Conservation (phyloP, 2,113 vertebrate genomes). For the Morphnarchus princeps region DNA sequence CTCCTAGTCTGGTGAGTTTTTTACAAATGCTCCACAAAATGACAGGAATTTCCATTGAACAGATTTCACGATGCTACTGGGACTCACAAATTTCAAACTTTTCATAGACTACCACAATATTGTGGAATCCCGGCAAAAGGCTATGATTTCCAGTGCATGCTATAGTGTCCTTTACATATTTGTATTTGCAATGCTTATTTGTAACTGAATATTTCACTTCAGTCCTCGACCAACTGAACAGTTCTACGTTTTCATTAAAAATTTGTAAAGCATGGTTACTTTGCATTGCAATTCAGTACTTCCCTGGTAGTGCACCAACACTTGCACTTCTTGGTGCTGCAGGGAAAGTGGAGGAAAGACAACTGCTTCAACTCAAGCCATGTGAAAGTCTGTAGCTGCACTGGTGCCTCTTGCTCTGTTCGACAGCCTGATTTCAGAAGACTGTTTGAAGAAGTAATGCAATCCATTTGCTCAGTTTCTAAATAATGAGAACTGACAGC, state of each 20-base stretch:
- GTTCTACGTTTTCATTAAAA: not conserved
- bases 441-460: conserved; percentile 19
- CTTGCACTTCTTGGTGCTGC: not conserved
- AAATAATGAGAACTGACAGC: not conserved
- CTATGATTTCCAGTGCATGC: not conserved
- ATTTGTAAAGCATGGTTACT: not conserved
- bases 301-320: not conserved
- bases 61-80: not conserved
- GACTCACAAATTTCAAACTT: not conserved
- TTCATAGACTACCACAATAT: not conserved
- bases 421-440: not conserved
- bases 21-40: not conserved
- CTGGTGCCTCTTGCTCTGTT: not conserved
- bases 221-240: not conserved
- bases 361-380: not conserved
- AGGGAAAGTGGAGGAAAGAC: not conserved
- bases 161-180: not conserved
- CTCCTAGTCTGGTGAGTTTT: not conserved
- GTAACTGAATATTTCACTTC: not conserved
- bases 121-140: not conserved
- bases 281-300: not conserved
- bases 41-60: not conserved
- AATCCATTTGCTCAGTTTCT: not conserved
- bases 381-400: not conserved
- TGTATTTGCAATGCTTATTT: not conserved